Percentiles rank a stretch among this genome's conserved stretches.
These are phyloP conservation scores for Cryptocheilus praepositus DNA, from an alignment of 2,888 invertebrate genomes.

Conservation along the genomic window DNA sequence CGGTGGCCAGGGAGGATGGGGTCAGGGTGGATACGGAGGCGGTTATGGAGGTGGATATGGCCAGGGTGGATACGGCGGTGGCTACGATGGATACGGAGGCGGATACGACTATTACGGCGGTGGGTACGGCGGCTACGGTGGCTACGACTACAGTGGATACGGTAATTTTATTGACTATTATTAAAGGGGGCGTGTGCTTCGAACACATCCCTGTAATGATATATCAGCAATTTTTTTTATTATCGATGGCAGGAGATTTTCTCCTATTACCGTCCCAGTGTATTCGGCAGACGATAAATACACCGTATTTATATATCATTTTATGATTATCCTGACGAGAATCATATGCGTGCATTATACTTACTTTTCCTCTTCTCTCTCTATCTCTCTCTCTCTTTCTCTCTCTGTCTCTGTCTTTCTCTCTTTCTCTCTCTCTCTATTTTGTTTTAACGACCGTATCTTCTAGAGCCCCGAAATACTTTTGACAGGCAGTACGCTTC, in stretches of 20 bases:
- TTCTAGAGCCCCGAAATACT: conserved; percentile 2
- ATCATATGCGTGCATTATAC: conserved; percentile 6
- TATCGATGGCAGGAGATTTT: conserved; percentile 36
- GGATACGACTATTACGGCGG: conserved; percentile 80
- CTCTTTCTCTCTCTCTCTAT: no score
- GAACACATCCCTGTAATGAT: conserved; percentile 34
- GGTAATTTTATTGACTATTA: conserved; percentile 80
- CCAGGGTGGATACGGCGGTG: conserved; percentile 82
- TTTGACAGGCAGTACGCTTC: neutral
- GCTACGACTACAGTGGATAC: conserved; percentile 88
- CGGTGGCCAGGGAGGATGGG: conserved; percentile 76
- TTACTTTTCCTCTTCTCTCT: neutral
- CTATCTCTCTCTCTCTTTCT: no score
- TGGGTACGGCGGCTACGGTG: conserved; percentile 88
- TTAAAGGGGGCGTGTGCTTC: conserved; percentile 35
- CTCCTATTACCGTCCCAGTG: conserved; percentile 54
- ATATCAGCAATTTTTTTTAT: conserved; percentile 17
- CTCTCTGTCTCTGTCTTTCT: no score
- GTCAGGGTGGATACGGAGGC: conserved; percentile 81
- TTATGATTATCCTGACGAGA: neutral
- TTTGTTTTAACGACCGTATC: conserved; percentile 10
- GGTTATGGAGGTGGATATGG: conserved; percentile 82
- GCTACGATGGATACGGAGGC: conserved; percentile 87
- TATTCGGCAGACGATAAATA: conserved; percentile 46
- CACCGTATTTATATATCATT: conserved; percentile 15